Conservation (phyloP, 1,140 invertebrate genomes). For the Homarus americanus region DNA sequence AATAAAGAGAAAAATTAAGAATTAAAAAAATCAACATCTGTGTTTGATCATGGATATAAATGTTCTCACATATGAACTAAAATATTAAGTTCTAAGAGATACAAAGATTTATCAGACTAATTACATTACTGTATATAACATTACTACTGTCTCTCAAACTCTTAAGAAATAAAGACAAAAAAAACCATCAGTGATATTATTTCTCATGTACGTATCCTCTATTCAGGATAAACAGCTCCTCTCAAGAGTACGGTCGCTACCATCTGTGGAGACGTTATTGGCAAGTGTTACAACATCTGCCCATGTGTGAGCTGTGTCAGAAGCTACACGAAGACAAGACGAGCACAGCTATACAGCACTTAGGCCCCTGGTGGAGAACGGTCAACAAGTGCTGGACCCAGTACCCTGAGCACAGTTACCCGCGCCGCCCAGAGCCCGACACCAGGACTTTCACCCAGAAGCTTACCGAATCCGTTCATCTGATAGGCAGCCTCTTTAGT, state of each 20-base stretch:
- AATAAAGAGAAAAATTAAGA: too few species aligned
- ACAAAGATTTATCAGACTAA: too few species aligned
- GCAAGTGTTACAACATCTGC: neutral
- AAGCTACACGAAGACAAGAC: slow-evolving; percentile 1
- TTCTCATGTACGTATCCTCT: too few species aligned
- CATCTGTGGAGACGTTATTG: slow-evolving; percentile 52
- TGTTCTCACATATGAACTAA: too few species aligned
- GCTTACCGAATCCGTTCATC: neutral
- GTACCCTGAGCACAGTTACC: slow-evolving; percentile 19
- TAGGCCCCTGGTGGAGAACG: slow-evolving; percentile 11
- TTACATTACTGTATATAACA: too few species aligned
- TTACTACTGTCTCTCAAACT: too few species aligned
- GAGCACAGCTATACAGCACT: neutral
- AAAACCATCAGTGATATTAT: too few species aligned
- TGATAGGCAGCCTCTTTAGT: neutral
- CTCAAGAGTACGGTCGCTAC: slow-evolving; percentile 24
- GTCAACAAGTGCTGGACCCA: slow-evolving; percentile 33
- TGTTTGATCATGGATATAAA: too few species aligned
- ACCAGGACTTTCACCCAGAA: slow-evolving; percentile 11
- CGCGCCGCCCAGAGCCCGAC: slow-evolving; percentile 28
- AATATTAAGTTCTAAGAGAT: too few species aligned
- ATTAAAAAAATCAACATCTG: too few species aligned
- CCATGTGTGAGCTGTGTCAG: slow-evolving; percentile 48
- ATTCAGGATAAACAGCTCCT: slow-evolving; percentile 17
- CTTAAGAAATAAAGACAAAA: too few species aligned